These are phyloP conservation scores for Zaprionus lachaisei DNA, from an alignment of 1,140 invertebrate genomes.

Conservation along the genomic window DNA sequence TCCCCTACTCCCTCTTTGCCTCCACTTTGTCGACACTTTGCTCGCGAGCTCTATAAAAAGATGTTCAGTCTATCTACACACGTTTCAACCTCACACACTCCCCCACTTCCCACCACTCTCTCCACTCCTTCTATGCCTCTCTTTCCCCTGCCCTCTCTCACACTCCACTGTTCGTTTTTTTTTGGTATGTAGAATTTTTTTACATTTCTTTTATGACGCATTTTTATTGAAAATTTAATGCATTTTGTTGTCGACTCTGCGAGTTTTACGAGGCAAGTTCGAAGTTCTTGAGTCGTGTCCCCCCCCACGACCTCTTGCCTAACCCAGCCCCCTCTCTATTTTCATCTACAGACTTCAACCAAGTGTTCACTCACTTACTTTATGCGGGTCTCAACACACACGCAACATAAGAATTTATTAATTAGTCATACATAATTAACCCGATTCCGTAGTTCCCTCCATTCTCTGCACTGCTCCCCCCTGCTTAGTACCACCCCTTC, in stretches of 20 bases:
- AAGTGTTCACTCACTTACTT: neutral
- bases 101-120: neutral
- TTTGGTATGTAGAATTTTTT: conserved; percentile 47
- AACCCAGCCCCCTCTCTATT: neutral
- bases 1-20: neutral
- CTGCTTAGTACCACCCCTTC: neutral
- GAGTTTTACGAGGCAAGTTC: conserved; percentile 55
- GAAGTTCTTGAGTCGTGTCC: conserved; percentile 27
- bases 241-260: conserved; percentile 59
- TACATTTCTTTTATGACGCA: conserved; percentile 72
- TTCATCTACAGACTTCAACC: neutral
- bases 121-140: neutral
- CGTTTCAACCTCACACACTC: too few relatives aligned
- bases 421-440: conserved; percentile 43
- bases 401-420: conserved; percentile 30
- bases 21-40: conserved; percentile 68
- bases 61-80: conserved; percentile 45
- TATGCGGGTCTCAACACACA: conserved; percentile 27
- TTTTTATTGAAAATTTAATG: conserved; percentile 79
- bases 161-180: conserved; percentile 12
- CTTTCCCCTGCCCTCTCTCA: neutral
- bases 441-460: neutral
- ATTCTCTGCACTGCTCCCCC: neutral
- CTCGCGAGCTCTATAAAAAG: conserved; percentile 56
- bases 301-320: neutral